phyloP scores from a whole-genome alignment of 2,113 vertebrate genomes.

The Toxostoma redivivum region DNA sequence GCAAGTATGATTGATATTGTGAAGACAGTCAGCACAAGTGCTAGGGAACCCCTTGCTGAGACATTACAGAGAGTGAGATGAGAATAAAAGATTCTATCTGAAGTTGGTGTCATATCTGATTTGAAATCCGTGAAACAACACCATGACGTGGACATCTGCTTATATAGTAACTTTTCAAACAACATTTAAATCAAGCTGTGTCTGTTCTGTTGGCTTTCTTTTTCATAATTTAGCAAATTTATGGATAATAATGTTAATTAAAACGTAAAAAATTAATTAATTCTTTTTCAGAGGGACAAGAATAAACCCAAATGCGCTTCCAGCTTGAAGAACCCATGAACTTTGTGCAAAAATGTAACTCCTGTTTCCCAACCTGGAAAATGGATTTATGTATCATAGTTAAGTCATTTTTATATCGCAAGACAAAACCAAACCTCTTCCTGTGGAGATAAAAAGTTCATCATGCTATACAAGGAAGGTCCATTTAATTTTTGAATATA shows the following conservation, averaged over 20 bases:
- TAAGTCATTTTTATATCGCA: not conserved
- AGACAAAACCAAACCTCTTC: not conserved
- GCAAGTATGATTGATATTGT: not conserved
- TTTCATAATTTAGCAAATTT: not conserved
- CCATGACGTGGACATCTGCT: not conserved
- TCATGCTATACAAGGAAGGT: accelerated
- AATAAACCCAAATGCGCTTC: not conserved
- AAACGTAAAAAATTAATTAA: not conserved
- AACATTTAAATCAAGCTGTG: not conserved
- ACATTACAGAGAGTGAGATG: not conserved
- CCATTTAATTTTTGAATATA: not conserved
- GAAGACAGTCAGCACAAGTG: not conserved
- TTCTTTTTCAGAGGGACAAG: not conserved
- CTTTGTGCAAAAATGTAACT: not conserved
- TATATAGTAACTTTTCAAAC: not conserved
- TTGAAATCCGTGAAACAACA: not conserved
- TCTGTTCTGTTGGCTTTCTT: not conserved
- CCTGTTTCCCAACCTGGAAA: not conserved
- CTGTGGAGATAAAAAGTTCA: not conserved
- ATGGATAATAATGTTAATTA: not conserved
- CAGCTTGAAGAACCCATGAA: not conserved
- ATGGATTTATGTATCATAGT: not conserved
- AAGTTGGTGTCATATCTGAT: not conserved
- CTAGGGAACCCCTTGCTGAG: not conserved
- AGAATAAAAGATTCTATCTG: not conserved